Conservation (phyloP, 2,113 vertebrate species). For the Gymnorhina tibicen region DNA sequence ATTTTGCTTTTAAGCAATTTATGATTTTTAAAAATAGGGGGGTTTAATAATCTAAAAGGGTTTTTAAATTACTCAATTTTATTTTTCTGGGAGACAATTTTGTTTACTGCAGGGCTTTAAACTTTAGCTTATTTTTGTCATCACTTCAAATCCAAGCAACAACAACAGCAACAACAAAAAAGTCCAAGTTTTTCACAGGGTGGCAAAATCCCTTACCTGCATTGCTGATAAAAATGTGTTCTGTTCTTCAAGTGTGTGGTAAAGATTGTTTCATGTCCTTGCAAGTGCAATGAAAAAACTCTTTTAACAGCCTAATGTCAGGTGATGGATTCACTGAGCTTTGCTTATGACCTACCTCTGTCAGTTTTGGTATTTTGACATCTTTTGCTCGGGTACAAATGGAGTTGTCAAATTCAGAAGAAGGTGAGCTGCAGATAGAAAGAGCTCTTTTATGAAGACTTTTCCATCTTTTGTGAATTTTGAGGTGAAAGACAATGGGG, state of each 20-base stretch:
- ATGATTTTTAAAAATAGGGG: background rate
- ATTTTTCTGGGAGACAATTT: background rate
- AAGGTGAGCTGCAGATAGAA: background rate
- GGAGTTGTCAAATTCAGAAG: background rate
- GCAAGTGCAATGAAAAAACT: background rate
- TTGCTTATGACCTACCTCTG: background rate
- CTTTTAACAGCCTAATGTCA: background rate
- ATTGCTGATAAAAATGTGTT: background rate
- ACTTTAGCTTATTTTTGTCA: background rate
- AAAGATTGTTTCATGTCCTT: background rate
- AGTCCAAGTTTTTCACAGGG: background rate
- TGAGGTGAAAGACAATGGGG: background rate
- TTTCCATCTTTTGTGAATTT: background rate
- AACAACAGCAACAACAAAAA: background rate
- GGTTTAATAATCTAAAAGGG: background rate
- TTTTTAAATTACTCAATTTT: background rate
- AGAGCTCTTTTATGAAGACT: background rate
- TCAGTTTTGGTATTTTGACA: background rate
- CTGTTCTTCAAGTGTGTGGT: background rate
- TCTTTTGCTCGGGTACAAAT: background rate
- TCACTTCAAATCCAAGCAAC: background rate
- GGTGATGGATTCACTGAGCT: background rate
- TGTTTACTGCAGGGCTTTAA: background rate
- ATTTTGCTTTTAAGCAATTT: background rate
- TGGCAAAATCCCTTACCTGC: background rate